Base-by-base conservation (phyloP, 2,888 invertebrate genomes). In the Lithophane semibrunnea region DNA sequence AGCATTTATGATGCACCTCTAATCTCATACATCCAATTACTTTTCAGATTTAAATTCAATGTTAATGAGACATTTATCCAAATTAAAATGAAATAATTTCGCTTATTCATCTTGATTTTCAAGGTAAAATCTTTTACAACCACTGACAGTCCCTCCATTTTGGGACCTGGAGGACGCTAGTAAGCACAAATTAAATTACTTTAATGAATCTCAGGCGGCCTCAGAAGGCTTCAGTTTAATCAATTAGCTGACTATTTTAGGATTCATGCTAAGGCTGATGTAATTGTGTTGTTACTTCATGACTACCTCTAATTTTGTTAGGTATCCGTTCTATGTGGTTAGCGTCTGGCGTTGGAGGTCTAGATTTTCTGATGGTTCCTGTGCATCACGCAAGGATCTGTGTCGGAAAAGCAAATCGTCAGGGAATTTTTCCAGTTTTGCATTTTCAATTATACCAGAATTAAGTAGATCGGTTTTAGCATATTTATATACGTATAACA, bases 181-280 rank as follows among this genome's bases (percentile, higher is more conserved):
- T 69, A 73, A 67, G 60, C n/a, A 79, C 47, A 83, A 80, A 83
- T 86, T 78, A 74, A 76, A 82, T 88, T 81, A 80, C 72, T 79
- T 66, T 56, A 77, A 80, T 79, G 64, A 65, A 77, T 76, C 24
- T 71, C 5, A 60, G 12, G 61, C 52, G 78, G 77, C 76, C 76
- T 86, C 75, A 54, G 42, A 8, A 58, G 69, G 16, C 60, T 74
- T 61, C 1, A 73, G 54, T 75, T 65, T 24, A 72, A 81, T 79
- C 79, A 86, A 88, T 87, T 83, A 80, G 29, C 72, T 75, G 47
- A 66, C 87, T 85, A 78, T 85, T 80, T 88, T 65, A 52, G 84
- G 79, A 77, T 24, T 21, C 44, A 71, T 37, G 29, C 16, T 61
- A 16, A 61, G 63, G 66, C 68, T 78, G 67, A 72, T 69, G 79